Base-by-base conservation (phyloP, 1,140 invertebrate species). In the Plectrocnemia conspersa region DNA sequence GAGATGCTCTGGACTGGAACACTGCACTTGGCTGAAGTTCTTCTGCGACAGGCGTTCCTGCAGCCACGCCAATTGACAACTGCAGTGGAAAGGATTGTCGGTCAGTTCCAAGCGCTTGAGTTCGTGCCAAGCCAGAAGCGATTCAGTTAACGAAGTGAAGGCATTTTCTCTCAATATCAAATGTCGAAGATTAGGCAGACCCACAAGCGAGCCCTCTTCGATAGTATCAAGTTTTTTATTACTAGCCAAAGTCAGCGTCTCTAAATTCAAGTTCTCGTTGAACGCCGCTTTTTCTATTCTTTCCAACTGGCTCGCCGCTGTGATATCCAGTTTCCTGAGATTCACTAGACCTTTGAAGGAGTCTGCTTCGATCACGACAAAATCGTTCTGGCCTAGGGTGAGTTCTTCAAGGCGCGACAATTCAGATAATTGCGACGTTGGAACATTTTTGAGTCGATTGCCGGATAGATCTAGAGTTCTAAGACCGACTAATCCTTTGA, bases 1-100 rank as follows among this genome's bases (percentile, higher is more conserved):
- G 10, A 89, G 67, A 21, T 83, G 79, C 1, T 80, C 70, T 0
- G 90, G 90, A 29, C 80, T 79, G 0, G 79, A 75, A 64, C 91
- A 93, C 22, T 88, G 77, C 2, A 91, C 82, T 29, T 82, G 81
- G 24, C 79, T 86, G 15, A 83, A 81, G 64, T 90, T 90, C 29
- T 85, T 76, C 24, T 81, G 79, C 1, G 80, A 75, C 5, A 90
- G 72, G n/a, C 90, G 71, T 53, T 88, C 84, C 6, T 84, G 77
- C 33, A 92, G 73, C 89, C 89, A 93, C 24, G 89, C 68, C 2
- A 91, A 64, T 48, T 82, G 80, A 63, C 90, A 93, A 60, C 85
- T 83, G 67, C 90, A 93, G n/a, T 82, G 70, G 9, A 93, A 71
- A 0, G 88, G 88, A 64, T 93, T 93, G 56, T 91, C 89, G 10